Percentiles rank a stretch among this genome's conserved stretches.
Conservation (phyloP, 1,140 invertebrate genomes). For the Araneus ventricosus region DNA sequence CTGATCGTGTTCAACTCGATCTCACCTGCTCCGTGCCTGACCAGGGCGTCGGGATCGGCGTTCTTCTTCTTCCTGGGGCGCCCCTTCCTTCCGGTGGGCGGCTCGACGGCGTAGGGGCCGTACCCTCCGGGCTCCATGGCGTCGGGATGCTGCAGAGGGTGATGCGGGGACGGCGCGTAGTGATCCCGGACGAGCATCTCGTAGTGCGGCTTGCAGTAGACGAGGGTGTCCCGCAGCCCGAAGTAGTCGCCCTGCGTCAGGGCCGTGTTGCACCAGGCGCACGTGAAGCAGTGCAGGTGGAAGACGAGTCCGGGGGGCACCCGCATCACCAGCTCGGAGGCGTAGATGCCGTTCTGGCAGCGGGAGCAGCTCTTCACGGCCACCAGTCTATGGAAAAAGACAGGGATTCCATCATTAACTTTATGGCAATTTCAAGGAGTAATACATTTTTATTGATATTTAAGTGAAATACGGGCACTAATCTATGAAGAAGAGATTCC, state of each 20-base stretch:
- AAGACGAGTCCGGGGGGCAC: conserved; percentile 89
- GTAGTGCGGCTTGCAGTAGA: conserved; percentile 82
- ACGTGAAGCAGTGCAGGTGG: conserved; percentile 94
- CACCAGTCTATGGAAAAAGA: conserved; percentile 78
- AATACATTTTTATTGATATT: too few species aligned
- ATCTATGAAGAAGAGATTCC: too few species aligned
- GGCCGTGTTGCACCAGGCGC: conserved; percentile 87
- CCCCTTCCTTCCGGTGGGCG: conserved; percentile 49
- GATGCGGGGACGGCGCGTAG: background rate
- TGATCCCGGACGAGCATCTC: conserved; percentile 76
- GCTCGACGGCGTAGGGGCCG: background rate
- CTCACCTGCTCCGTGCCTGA: conserved; percentile 24
- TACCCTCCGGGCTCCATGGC: background rate
- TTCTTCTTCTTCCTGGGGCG: conserved; percentile 66
- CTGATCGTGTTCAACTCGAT: too few species aligned
- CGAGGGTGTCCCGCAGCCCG: conserved; percentile 82
- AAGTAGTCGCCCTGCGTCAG: conserved; percentile 89
- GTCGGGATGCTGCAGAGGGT: too few species aligned
- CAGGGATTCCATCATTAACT: background rate
- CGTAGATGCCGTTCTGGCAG: conserved; percentile 89
- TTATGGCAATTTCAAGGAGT: too few species aligned
- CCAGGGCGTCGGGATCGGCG: background rate
- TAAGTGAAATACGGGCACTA: too few species aligned
- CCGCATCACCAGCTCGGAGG: conserved; percentile 94
- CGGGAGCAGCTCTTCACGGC: conserved; percentile 87